phyloP scores from a whole-genome alignment of 2,797 vertebrate species.

The Sebastes miniatus region DNA sequence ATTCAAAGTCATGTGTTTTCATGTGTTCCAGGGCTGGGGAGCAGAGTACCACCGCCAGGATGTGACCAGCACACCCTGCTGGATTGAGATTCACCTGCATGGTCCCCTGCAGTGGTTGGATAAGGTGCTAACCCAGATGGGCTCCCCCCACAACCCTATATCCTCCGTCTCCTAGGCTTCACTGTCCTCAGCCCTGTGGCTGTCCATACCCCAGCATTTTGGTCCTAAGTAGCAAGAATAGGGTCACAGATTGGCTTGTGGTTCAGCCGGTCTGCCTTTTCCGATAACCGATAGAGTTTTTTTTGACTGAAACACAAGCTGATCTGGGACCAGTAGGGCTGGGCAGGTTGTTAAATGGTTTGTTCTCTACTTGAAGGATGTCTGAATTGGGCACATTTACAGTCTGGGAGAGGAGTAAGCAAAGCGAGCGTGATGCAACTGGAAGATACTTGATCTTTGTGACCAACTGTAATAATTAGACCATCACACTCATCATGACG shows the following conservation, averaged over 20 bases:
- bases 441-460: constrained; percentile 95
- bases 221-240: constrained; percentile 69
- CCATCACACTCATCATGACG: constrained; percentile 73
- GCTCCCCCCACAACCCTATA: constrained; percentile 97
- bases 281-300: neutral
- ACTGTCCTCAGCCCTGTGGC: constrained; percentile 64
- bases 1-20: neutral
- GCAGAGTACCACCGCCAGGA: constrained; percentile 99
- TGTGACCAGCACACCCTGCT: constrained; percentile 99
- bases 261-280: constrained; percentile 16
- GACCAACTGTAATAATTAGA: constrained; percentile 93
- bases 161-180: constrained; percentile 95
- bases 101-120: constrained; percentile 99
- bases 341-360: constrained; percentile 53
- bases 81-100: constrained; percentile 99
- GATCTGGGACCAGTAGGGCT: constrained; percentile 54
- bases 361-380: constrained; percentile 91
- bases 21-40: constrained; percentile 92
- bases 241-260: constrained; percentile 54
- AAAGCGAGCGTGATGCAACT: constrained; percentile 85
- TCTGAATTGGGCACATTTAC: constrained; percentile 86
- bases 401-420: constrained; percentile 80
- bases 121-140: constrained; percentile 99
- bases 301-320: constrained; percentile 53
- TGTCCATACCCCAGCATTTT: constrained; percentile 83